Evolutionary conservation across 1,140 invertebrate genomes (phyloP), one percentile per base, ranked within the genome.

Genomic region (Tribolium castaneum): DNA sequence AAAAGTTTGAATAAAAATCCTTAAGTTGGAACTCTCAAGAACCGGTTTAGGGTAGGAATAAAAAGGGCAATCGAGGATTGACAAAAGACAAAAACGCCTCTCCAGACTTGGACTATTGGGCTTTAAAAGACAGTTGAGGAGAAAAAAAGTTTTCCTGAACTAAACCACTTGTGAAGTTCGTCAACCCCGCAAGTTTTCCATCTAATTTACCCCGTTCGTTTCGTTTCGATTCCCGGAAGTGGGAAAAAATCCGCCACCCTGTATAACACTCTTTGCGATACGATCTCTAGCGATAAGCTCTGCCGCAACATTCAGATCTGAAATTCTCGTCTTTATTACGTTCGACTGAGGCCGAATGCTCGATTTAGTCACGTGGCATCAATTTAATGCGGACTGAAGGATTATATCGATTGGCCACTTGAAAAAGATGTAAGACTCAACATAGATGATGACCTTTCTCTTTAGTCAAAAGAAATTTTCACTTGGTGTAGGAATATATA

Each of bases 371-470:
- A 75, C 59, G 75, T 76, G 75, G 75, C 75, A 76, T 70, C 75
- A 76, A 70, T 76, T 70, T 70, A 76, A 70, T 70, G 75, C 30
- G 59, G 75, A 75, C 50, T 59, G 72, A 56, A 75, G 75, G 75
- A 76, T 76, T 76, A 76, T 76, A 76, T 76, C 75, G 75, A 76
- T 76, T 76, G 54, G 74, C 54, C 34, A 76, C 74, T 76, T 76
- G 54, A 76, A 76, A 49, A 76, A 76, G 74, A 76, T 62, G 54
- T 39, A 56, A 73, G 52, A 35, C 71, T 54, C 12, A 22, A 34
- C 22, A 12, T 62, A 30, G 19, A 62, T 19, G 22, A 30, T 62
- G 22, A 62, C 34, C 34, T 62, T 62, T 30, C 34, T 62, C 34
- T 22, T 34, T 22, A 19, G 12, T 34, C 14, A 22, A 16, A 62